Base-by-base conservation (phyloP, 2,797 vertebrate species). In the Pristis pectinata region DNA sequence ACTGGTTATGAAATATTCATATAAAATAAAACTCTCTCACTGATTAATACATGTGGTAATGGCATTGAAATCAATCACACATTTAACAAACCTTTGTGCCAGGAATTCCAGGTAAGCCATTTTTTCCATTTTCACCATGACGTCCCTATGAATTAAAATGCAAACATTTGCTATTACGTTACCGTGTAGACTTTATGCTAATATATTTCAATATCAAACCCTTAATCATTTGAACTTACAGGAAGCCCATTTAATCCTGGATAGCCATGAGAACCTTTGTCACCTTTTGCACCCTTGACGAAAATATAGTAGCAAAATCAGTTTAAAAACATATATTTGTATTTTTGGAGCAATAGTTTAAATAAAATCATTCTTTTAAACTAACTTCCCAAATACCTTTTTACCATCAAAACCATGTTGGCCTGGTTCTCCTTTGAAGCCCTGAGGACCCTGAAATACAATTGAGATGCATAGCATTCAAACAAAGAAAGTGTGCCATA, bases 221-320 rank as follows among this genome's bases (percentile, higher is more conserved):
- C 56, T 53, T 53, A 30, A 24, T 94, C 30, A 67, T 53, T 76
- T 76, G 72, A 74, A 97, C 98, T 95, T 97, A 99, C 99, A 79
- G 97, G 95, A 96, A 96, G 95, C 94, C 98, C 99, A 96, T 97
- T 97, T 96, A 98, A 97, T 96, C 98, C 99, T 94, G 97, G 96
- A 96, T 97, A 97, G 37, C 99, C 99, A 22, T 91, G 91, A 95
- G 96, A 97, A 95, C 99, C 99, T 64, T 96, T 96, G 94, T 97
- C 98, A 95, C 99, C 99, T 95, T 98, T 99, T 95, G 97, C 97
- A 95, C 99, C 99, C 99, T 99, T 95, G 95, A 96, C 95, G 95
- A 95, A 95, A 94, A 95, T 5, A n/a, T n/a, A 77, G 83, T 34
- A 49, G 77, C 94, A 59, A 94, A 53, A 53, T 94, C 4, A 76